phyloP scores from a whole-genome alignment of 1,140 invertebrate species.

The Varroa destructor region DNA sequence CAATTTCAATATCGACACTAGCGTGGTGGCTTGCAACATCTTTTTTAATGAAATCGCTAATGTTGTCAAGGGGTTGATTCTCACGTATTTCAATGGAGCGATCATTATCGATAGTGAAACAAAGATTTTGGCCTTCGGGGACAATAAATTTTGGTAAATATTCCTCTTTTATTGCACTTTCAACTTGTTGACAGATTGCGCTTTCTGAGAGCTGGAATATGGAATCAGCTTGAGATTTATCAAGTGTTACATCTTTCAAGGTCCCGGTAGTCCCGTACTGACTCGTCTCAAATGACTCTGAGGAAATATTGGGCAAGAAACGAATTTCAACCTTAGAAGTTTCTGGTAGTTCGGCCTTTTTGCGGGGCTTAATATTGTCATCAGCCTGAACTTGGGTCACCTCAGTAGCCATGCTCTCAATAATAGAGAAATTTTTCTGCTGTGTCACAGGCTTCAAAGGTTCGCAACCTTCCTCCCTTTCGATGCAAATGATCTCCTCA shows the following conservation, averaged over 20 bases:
- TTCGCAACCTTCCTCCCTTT: constrained; percentile 12
- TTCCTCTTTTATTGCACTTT: constrained; percentile 19
- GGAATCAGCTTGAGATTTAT: neutral
- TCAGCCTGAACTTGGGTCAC: neutral
- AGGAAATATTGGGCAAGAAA: constrained; percentile 18
- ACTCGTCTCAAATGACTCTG: constrained; percentile 13
- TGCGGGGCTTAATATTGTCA: constrained; percentile 3
- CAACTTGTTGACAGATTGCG: neutral
- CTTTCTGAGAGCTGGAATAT: constrained; percentile 15
- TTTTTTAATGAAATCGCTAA: neutral
- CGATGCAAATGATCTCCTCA: constrained; percentile 4
- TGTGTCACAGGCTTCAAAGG: neutral
- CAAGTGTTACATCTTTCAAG: neutral
- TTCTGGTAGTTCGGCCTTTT: neutral
- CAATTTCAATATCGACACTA: neutral
- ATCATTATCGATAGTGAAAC: neutral
- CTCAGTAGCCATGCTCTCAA: constrained; percentile 6
- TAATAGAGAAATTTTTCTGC: neutral
- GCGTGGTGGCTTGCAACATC: neutral
- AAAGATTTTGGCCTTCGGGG: constrained; percentile 9
- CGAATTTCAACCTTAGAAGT: neutral
- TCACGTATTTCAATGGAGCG: constrained; percentile 3
- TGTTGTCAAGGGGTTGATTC: neutral
- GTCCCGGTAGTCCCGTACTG: neutral
- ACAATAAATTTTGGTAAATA: constrained; percentile 14